Conservation (phyloP, 1,140 invertebrate species). For the Drosophila novamexicana region DNA sequence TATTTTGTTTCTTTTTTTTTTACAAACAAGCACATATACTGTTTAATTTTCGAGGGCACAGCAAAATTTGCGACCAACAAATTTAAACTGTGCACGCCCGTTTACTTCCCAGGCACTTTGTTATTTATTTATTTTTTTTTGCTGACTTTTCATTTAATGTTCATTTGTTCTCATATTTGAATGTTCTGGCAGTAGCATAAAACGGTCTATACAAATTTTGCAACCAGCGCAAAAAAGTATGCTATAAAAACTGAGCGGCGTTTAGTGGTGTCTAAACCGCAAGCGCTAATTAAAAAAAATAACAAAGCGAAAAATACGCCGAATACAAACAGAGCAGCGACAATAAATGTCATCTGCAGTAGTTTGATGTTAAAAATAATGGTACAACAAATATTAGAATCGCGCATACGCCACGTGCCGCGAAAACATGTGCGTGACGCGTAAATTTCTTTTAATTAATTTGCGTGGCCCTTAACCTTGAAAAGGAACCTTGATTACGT, state of each 20-base stretch:
- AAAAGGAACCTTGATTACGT: constrained; percentile 13
- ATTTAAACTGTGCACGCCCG: constrained; percentile 62
- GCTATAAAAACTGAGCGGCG: constrained; percentile 33
- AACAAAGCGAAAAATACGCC: constrained; percentile 51
- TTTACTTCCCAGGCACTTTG: constrained; percentile 54
- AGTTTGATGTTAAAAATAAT: constrained; percentile 32
- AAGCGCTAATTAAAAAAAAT: constrained; percentile 77
- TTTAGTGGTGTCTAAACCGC: constrained; percentile 46
- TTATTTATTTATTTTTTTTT: constrained; percentile 48
- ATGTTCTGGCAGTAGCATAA: constrained; percentile 62
- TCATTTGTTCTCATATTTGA: constrained; percentile 57
- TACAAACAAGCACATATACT: constrained; percentile 1
- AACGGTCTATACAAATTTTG: constrained; percentile 45
- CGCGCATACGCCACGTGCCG: constrained; percentile 59
- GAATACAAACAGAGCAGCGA: constrained; percentile 18
- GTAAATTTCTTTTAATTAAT: constrained; percentile 78
- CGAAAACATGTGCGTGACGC: constrained; percentile 60
- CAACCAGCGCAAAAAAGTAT: constrained; percentile 44
- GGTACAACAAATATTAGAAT: constrained; percentile 33
- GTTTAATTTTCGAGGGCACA: constrained; percentile 51
- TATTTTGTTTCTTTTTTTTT: constrained; percentile 42
- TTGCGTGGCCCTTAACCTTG: constrained; percentile 68
- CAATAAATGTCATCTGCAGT: constrained; percentile 19
- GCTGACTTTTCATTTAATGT: constrained; percentile 46
- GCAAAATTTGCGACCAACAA: constrained; percentile 65